phyloP scores from a whole-genome alignment of 2,797 vertebrate genomes.

The Micrastur ruficollis region DNA sequence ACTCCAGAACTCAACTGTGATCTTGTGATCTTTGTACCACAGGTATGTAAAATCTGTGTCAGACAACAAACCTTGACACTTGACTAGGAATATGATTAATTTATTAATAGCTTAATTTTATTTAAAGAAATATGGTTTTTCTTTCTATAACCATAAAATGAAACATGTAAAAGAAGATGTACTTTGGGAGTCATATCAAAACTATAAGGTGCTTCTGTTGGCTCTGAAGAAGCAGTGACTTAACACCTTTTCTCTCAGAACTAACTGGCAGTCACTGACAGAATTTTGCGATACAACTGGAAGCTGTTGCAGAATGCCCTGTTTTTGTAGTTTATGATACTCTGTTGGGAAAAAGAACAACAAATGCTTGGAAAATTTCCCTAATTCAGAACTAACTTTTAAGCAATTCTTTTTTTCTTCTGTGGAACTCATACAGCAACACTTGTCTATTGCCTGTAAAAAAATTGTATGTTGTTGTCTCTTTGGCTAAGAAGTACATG shows the following conservation, averaged over 20 bases:
- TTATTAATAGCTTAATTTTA: neutral
- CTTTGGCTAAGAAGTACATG: neutral
- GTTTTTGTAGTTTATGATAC: neutral
- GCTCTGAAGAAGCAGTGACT: neutral
- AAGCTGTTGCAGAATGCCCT: neutral
- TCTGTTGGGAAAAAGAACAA: neutral
- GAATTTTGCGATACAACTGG: neutral
- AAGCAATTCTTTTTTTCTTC: neutral
- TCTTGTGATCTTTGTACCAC: neutral
- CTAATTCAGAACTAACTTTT: neutral
- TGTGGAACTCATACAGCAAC: neutral
- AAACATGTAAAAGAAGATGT: neutral
- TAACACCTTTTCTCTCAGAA: neutral
- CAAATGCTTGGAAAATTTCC: neutral
- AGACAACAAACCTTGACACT: neutral
- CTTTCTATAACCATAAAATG: neutral
- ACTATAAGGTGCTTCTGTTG: neutral
- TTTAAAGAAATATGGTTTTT: neutral
- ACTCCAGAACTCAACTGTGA: neutral
- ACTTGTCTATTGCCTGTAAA: neutral
- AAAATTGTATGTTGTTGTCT: neutral
- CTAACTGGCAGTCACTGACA: neutral
- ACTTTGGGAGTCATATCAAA: neutral
- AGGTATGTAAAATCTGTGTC: neutral
- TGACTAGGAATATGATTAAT: neutral